phyloP scores from a whole-genome alignment of 2,888 invertebrate genomes.

The Scaptomyza tumidula region DNA sequence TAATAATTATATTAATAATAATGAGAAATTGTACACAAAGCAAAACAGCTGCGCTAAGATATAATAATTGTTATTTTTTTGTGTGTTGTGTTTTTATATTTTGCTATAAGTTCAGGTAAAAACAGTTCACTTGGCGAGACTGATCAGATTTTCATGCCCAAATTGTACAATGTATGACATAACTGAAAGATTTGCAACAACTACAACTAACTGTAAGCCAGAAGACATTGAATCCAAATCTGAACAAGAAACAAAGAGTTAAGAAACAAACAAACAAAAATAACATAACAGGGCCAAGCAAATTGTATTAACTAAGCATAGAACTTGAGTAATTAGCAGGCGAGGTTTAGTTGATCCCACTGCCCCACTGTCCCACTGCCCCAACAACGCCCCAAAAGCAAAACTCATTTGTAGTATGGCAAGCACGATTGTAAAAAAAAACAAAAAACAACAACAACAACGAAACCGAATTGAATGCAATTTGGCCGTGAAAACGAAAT shows the following conservation, averaged over 20 bases:
- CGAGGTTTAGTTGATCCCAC: constrained; percentile 1
- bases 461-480: constrained; percentile 53
- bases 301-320: constrained; percentile 28
- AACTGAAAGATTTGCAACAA: neutral
- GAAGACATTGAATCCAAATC: neutral
- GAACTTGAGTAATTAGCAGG: constrained; percentile 40
- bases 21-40: constrained; percentile 53
- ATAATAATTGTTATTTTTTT: neutral
- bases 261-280: neutral
- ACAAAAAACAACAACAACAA: constrained; percentile 1
- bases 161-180: neutral
- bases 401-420: constrained; percentile 22
- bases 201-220: neutral
- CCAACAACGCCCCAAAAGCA: constrained; percentile 2
- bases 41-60: constrained; percentile 35
- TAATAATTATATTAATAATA: constrained; percentile 25
- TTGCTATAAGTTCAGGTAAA: constrained; percentile 14
- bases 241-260: neutral
- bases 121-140: constrained; percentile 23
- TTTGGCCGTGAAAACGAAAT: constrained; percentile 75
- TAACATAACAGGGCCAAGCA: constrained; percentile 9
- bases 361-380: neutral
- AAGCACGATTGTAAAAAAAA: constrained; percentile 27
- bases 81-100: neutral
- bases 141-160: constrained; percentile 7